Evolutionary conservation across 2,797 vertebrate species (phyloP).

Genomic region (Netta rufina): DNA sequence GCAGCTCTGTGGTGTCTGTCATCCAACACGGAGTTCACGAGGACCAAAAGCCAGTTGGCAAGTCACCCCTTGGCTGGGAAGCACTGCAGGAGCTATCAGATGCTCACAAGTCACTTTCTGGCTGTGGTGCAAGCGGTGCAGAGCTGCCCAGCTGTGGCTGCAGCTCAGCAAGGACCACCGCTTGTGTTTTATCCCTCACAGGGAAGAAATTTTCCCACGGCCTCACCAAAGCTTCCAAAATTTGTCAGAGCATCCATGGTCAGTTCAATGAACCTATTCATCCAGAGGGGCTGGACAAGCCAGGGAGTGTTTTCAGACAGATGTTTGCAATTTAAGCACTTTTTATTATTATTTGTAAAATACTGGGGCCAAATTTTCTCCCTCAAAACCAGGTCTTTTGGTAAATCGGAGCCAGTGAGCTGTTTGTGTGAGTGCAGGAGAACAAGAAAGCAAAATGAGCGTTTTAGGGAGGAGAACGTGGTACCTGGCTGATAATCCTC

Average conservation of each 20-base stretch:
- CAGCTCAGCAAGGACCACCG: background rate
- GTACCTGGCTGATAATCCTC: accelerated
- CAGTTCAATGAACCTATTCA: background rate
- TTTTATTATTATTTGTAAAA: background rate
- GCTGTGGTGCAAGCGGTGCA: background rate
- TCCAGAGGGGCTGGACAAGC: background rate
- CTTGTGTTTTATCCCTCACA: background rate
- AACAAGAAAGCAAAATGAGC: background rate
- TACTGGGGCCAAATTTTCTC: background rate
- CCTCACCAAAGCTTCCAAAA: background rate
- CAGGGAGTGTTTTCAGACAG: background rate
- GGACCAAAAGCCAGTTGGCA: background rate
- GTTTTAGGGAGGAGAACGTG: background rate
- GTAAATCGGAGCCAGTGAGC: background rate
- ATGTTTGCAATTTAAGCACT: background rate
- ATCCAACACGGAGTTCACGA: background rate
- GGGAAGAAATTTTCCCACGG: background rate
- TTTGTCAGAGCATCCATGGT: background rate
- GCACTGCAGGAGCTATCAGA: accelerated
- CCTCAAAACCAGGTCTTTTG: background rate
- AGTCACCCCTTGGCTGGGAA: background rate
- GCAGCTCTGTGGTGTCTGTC: background rate
- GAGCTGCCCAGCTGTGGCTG: background rate
- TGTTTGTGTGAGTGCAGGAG: background rate
- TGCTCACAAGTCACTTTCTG: background rate